A percentile compares a stretch with the other conserved stretches of the same genome.
Evolutionary conservation across 2,888 invertebrate genomes (phyloP).

Genomic region (Synergus gifuensis): DNA sequence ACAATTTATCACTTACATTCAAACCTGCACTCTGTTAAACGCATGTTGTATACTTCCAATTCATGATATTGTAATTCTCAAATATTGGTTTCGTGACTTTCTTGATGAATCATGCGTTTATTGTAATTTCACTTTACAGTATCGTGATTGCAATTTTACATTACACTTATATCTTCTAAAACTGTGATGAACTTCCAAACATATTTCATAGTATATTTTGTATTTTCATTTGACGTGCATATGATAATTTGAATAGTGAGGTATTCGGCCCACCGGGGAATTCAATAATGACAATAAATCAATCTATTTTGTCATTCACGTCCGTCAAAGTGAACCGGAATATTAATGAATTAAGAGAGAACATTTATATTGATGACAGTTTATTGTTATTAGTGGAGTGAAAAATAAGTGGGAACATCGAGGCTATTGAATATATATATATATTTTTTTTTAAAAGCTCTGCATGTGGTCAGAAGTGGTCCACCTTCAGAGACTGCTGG

Average conservation of each 20-base stretch:
- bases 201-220: too few relatives aligned
- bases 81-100: too few relatives aligned
- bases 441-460: constrained; percentile 8
- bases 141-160: too few relatives aligned
- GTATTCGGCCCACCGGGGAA: neutral
- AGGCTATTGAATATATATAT: neutral
- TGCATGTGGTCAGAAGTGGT: constrained; percentile 7
- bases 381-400: neutral
- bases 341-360: constrained; percentile 18
- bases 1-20: neutral
- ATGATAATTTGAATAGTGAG: neutral
- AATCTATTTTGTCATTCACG: constrained; percentile 13
- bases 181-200: too few relatives aligned
- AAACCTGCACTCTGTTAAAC: neutral
- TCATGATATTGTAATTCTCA: too few relatives aligned
- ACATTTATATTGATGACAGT: constrained; percentile 14
- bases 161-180: too few relatives aligned
- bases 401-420: constrained; percentile 1
- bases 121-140: too few relatives aligned
- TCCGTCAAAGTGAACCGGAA: neutral
- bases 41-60: too few relatives aligned
- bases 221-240: too few relatives aligned
- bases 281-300: constrained; percentile 6
- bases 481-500: neutral
- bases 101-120: too few relatives aligned